Evolutionary conservation across 2,113 vertebrate species (phyloP), one percentile per base, ranked within the genome.

Genomic region (Helogale parvula): DNA sequence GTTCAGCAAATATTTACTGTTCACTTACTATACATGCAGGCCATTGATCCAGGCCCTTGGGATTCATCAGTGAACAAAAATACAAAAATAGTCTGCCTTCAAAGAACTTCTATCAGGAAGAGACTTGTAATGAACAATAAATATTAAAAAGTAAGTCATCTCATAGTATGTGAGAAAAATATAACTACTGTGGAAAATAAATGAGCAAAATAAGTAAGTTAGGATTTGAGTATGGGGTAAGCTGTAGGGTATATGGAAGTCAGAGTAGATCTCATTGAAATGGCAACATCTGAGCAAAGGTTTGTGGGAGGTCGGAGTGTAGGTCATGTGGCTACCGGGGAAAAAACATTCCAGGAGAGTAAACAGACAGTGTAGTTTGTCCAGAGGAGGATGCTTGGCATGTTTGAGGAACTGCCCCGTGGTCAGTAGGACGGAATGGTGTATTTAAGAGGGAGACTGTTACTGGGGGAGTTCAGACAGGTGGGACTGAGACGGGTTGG

Each of bases 61-160:
- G 52, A 81, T 76, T 87, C 25, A 92, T 77, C 68, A 63, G 47
- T 57, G 63, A 94, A 72, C 74, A 86, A 95, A 60, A 65, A 15
- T 12, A 38, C 47, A 79, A 77, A 83, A 16, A n/a, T 13, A 84
- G 66, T 60, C 69, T 94, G 50, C 50, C 69, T 77, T 95, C 65
- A 4, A 35, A 71, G 57, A 86, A 47, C 41, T 41, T 41, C 41
- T 41, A 41, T 41, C 17, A 66, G 19, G 3, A 47, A 29, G 52
- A 88, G n/a, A 72, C 9, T 11, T 60, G 21, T 19, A 83, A 9
- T 47, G 10, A 63, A 72, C 29, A 96, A 81, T 19, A 90, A 87
- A 79, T 7, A 77, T 89, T 96, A 68, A 63, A 89, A 68, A 84
- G 31, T 33, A 96, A 94, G 50, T 31, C 35, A 81, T 38, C 57